Evolutionary conservation across 1,140 invertebrate species (phyloP), one percentile per base, ranked within the genome.

Genomic region (Neodiprion fabricii): DNA sequence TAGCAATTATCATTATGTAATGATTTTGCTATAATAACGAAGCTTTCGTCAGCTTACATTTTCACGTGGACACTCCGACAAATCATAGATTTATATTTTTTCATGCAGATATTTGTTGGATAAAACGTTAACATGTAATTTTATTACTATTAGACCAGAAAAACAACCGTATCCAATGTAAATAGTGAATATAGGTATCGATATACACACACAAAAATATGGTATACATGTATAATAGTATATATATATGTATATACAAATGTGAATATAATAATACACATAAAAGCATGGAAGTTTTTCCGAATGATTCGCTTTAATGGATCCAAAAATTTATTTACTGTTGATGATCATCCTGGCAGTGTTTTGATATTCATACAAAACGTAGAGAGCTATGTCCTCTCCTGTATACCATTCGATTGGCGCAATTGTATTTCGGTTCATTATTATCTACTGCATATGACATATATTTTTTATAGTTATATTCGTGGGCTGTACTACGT

Each of bases 91-190:
- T 72, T 81, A 79, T 81, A 80, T 81, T 79, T 83, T 83, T 83
- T 82, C 79, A 77, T 82, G 80, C 84, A 84, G 83, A 85, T 84
- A 85, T 85, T 85, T 85, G 85, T 82, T 85, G 79, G 81, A 82
- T 84, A 82, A 74, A 82, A 82, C 79, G n/a, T 17, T 14, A 61
- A 14, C 5, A 61, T 14, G 3, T 14, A 61, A 61, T 14, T 14
- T 61, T 7, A 17, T 61, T 61, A 17, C 11, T 61, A 14, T 14
- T 61, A 61, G 4, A 61, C 53, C 53, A 61, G 53, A 61, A 61
- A 61, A 61, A 61, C n/a, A 17, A 61, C n/a, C n/a, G n/a, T 14
- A 61, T 17, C 5, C n/a, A 61, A 61, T 61, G 53, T 61, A 61
- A 61, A 61, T 61, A 61, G 11, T 14, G 4, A 14, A 61, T 14